Evolutionary conservation across 2,888 invertebrate genomes (phyloP).

Genomic region (Xestia xanthographa): DNA sequence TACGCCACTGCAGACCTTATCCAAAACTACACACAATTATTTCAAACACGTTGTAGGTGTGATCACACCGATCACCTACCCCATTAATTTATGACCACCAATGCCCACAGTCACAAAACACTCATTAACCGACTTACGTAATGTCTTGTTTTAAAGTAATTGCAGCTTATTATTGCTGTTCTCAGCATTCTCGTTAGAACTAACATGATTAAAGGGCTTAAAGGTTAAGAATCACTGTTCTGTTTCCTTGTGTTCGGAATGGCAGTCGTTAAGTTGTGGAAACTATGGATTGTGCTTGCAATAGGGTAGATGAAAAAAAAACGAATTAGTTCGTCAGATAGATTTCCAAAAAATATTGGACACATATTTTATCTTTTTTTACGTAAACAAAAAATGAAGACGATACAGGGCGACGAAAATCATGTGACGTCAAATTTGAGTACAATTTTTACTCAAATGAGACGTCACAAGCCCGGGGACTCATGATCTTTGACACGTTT

Average conservation of each 20-base stretch:
- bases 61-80: constrained; percentile 68
- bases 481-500: too few species aligned
- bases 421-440: too few species aligned
- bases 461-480: too few species aligned
- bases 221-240: constrained; percentile 43
- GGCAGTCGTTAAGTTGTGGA: background rate
- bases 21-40: constrained; percentile 73
- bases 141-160: constrained; percentile 53
- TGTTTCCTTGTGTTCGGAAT: constrained; percentile 19
- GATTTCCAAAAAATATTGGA: too few species aligned
- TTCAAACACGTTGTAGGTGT: constrained; percentile 79
- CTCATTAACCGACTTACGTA: constrained; percentile 45
- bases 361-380: too few species aligned
- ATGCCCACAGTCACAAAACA: constrained; percentile 28
- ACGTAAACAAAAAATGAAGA: too few species aligned
- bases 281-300: background rate
- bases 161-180: constrained; percentile 33
- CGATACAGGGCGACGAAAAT: too few species aligned
- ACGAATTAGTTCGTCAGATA: too few species aligned
- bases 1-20: constrained; percentile 1
- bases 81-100: constrained; percentile 34
- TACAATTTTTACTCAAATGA: too few species aligned
- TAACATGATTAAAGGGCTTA: constrained; percentile 40
- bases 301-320: too few species aligned
- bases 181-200: constrained; percentile 37